Conservation (phyloP, 1,140 invertebrate species). For the Coenobita brevimanus region DNA sequence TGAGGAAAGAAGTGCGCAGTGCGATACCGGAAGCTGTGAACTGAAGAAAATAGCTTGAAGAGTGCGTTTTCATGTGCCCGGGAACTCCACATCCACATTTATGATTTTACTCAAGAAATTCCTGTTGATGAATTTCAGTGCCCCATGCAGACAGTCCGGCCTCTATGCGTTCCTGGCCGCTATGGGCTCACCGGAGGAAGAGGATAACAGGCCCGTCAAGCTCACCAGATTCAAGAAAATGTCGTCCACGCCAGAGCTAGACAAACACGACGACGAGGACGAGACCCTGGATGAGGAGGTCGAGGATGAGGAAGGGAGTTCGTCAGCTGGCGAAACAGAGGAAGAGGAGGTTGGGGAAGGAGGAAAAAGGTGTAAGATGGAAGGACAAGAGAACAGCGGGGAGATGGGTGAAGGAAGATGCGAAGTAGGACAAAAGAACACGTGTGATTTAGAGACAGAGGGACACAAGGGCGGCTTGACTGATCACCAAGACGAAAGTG, state of each 20-base stretch:
- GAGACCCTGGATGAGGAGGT: background rate
- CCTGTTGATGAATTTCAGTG: constrained; percentile 61
- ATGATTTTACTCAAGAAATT: constrained; percentile 55
- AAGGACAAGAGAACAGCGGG: background rate
- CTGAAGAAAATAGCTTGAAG: background rate
- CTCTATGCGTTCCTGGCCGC: constrained; percentile 42
- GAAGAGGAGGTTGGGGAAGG: background rate
- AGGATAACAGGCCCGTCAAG: constrained; percentile 33
- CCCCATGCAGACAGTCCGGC: constrained; percentile 60
- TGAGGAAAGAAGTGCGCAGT: background rate
- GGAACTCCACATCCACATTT: background rate
- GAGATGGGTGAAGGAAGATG: background rate
- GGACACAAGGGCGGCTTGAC: too few species aligned
- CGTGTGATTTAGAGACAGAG: too few species aligned
- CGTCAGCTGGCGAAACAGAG: too few species aligned
- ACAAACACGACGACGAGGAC: constrained; percentile 40
- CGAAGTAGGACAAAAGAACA: too few species aligned
- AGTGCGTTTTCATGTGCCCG: too few species aligned
- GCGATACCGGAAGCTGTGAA: too few species aligned
- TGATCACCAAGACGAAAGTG: too few species aligned
- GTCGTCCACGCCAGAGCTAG: constrained; percentile 52
- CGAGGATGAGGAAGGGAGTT: background rate
- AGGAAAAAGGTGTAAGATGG: background rate
- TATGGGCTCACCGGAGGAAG: constrained; percentile 52
- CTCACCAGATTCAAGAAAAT: constrained; percentile 56